Base-by-base conservation (phyloP, 2,113 vertebrate genomes). In the Drymodes brunneopygia region DNA sequence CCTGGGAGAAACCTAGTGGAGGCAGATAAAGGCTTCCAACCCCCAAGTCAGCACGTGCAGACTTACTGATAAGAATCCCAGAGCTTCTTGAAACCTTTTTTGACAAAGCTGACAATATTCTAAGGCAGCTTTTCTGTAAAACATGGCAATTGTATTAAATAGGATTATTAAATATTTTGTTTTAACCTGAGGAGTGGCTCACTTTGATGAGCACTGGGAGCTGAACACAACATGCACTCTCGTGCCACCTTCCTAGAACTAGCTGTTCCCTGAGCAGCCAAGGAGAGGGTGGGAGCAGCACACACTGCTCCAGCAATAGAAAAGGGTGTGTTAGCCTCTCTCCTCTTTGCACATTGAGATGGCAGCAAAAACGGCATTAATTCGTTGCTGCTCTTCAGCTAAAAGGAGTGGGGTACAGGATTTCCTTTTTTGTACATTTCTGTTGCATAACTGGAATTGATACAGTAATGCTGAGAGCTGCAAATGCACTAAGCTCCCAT, bases 31-130 rank as follows among this genome's bases (percentile, higher is more conserved):
- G 23, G 67, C 33, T 35, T 75, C 70, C 33, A 75, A 12, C 5
- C 7, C 8, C 18, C 11, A 6, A 0, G 1, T 23, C n/a, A 57
- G 42, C 28, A 62, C 1, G 1, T 44, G 44, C 69, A 74, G 60
- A 89, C 12, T 27, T 79, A 45, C 31, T 40, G 36, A 5, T 22
- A 81, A 64, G 27, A 91, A 72, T 5, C 12, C 10, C 28, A 79
- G 65, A 79, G 29, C 29, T 54, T 21, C 54, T 25, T 75, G 25
- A 65, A 50, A 84, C 25, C 10, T 33, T 81, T 71, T 80, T 20
- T 3, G 2, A 48, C 62, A 72, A 79, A 88, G 22, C 15, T 38
- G 20, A 64, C 66, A 61, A 69, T 38, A 90, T 54, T 53, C 20
- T 12, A 21, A 92, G n/a, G 22, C 45, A 94, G 40, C 10, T 81